Percentiles rank a stretch among this genome's conserved stretches.
These are phyloP conservation scores for Linyphia triangularis DNA, from an alignment of 2,888 invertebrate species.

Conservation along the genomic window DNA sequence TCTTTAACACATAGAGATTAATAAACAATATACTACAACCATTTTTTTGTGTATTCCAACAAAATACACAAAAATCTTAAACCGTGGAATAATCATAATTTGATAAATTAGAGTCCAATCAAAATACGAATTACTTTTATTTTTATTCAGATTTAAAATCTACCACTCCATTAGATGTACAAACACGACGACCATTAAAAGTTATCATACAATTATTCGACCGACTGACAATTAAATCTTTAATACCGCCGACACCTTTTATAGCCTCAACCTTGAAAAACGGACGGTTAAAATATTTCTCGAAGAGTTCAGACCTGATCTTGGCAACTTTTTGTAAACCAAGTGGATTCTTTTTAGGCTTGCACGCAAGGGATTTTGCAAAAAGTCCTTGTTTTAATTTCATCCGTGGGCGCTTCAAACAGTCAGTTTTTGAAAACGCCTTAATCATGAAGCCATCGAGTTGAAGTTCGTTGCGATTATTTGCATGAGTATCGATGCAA, in stretches of 20 bases:
- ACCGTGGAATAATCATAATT: no score
- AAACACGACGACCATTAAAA: not conserved
- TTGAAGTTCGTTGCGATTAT: not conserved
- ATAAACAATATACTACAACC: no score
- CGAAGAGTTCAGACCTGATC: conserved; percentile 14
- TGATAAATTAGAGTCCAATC: no score
- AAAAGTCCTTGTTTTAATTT: conserved; percentile 20
- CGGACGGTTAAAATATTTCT: not conserved
- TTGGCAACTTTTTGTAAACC: not conserved
- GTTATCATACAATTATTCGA: not conserved
- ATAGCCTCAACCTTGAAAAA: not conserved
- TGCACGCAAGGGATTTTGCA: conserved; percentile 34
- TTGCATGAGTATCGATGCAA: not conserved
- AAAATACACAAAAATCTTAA: no score
- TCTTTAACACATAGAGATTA: no score
- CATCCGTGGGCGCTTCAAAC: not conserved
- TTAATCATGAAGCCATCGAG: not conserved
- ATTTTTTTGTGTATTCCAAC: no score
- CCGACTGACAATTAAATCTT: not conserved
- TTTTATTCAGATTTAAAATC: no score
- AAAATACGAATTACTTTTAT: no score
- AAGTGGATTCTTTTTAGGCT: conserved; percentile 17
- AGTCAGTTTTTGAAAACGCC: not conserved
- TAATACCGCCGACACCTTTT: not conserved
- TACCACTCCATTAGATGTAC: no score